Base-by-base conservation (phyloP, 1,140 invertebrate genomes). In the Epicauta chinensis region DNA sequence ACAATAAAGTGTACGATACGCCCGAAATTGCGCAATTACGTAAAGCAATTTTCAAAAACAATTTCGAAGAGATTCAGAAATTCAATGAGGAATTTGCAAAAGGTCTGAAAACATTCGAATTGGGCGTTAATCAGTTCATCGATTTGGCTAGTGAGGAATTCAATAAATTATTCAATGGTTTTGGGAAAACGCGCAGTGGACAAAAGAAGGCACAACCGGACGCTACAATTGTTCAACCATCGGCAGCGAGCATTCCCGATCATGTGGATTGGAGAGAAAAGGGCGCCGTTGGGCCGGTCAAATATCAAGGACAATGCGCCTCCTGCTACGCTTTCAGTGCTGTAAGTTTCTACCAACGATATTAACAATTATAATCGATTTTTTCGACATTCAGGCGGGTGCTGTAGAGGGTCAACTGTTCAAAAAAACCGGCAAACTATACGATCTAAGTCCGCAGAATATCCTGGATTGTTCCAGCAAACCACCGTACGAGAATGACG, bases 281-380 rank as follows among this genome's bases (percentile, higher is more conserved):
- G 53, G 91, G 91, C 32, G 87, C 86, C 53, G 91, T 97, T 14
- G 96, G 91, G 12, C 77, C 76, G 2, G 78, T 97, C 16, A 96
- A 96, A 73, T 84, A 96, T 76, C 92, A 97, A 77, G 89, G 85
- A 36, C 78, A 83, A 64, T 96, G 93, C 73, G 93, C 91, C 52
- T 90, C 87, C 9, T 95, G 91, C 74, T 96, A 91, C 91, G 81
- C 91, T 38, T 95, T 96, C 75, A 88, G 86, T 45, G 69, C 82
- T 7, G 82, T 86, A 65, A 78, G 75, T 74, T 51, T 36, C 16
- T 44, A 15, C 7, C 17, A 43, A 14, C 36, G 15, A n/a, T 35
- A 15, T 16, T 13, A 10, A 14, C 31, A 42, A 30, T 45, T 53
- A 13, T 9, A 46, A 41, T 37, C 35, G 16, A 16, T 36, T 43